Evolutionary conservation across 2,113 vertebrate species (phyloP), one percentile per base, ranked within the genome.

Genomic region (Bubo bubo): DNA sequence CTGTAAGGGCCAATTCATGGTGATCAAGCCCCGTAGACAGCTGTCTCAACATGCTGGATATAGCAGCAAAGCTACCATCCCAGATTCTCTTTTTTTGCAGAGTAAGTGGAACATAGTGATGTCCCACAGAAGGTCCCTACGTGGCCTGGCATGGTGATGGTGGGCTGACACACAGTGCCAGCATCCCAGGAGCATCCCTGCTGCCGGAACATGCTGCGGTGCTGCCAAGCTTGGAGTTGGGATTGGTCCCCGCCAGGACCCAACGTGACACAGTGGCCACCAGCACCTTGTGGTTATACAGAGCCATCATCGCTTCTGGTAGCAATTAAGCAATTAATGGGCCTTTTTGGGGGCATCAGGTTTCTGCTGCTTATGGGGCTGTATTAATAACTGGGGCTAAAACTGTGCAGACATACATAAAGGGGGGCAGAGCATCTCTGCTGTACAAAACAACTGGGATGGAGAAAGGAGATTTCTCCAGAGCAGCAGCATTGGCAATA

Each of bases 241-340:
- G 12, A 55, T 83, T 21, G 8, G 24, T 34, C 14, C 7, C 8
- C 16, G n/a, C 15, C 7, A 8, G 34, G 15, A 19, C 43, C n/a
- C 53, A 27, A 4, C 1, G 30, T 32, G 64, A 34, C 66, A 21
- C 0, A 0, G 35, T 83, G 37, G 49, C 67, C 47, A 62, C 58
- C 43, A 68, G 41, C 70, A 12, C 21, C 72, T 79, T 8, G 0
- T 3, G 4, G 45, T 22, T 35, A 26, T 10, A 12, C 0, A 0
- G 5, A 26, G 22, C 30, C 13, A 9, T 34, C 58, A 9, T 8
- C 1, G 0, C 5, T 71, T 70, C 35, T 32, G 32, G 43, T 9
- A 47, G n/a, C 12, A n/a, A 39, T 47, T 53, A 24, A 90, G 6
- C 35, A 41, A 41, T 41, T 13, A 35, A 68, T 4, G 19, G 52